Evolutionary conservation across 1,140 invertebrate species (phyloP).

Genomic region (Aphaenogaster ashmeadi): DNA sequence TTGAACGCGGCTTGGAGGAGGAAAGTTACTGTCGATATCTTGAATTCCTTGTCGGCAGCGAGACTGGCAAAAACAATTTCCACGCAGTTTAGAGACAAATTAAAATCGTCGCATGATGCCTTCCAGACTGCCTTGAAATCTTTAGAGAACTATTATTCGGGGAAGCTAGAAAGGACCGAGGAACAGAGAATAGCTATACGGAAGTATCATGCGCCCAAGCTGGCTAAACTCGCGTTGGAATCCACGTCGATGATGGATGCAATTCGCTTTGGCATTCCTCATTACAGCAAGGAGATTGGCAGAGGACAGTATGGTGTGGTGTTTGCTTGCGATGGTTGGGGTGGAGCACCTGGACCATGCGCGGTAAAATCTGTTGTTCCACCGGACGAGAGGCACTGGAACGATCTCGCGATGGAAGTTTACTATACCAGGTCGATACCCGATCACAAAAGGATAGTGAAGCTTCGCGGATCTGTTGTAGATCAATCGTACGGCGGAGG

Average conservation of each 20-base stretch:
- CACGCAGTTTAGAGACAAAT: slow-evolving; percentile 90
- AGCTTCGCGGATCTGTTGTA: slow-evolving; percentile 94
- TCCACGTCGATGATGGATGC: slow-evolving; percentile 94
- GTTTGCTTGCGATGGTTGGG: slow-evolving; percentile 94
- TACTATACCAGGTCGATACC: slow-evolving; percentile 95
- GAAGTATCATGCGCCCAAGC: slow-evolving; percentile 93
- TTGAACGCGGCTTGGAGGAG: slow-evolving; percentile 92
- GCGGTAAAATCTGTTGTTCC: slow-evolving; percentile 97
- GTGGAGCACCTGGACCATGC: slow-evolving; percentile 90
- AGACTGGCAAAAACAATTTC: slow-evolving; percentile 93
- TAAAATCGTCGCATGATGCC: slow-evolving; percentile 90
- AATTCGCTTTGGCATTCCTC: slow-evolving; percentile 93
- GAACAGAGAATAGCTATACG: slow-evolving; percentile 92
- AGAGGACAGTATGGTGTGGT: slow-evolving; percentile 98
- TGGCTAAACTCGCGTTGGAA: slow-evolving; percentile 95
- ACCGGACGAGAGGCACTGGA: slow-evolving; percentile 96
- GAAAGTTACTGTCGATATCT: slow-evolving; percentile 91
- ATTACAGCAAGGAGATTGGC: slow-evolving; percentile 94
- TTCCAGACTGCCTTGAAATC: slow-evolving; percentile 91
- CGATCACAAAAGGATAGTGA: slow-evolving; percentile 94
- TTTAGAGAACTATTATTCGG: slow-evolving; percentile 91
- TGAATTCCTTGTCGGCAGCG: slow-evolving; percentile 91
- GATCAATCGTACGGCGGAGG: slow-evolving; percentile 91
- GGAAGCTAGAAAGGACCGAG: slow-evolving; percentile 93
- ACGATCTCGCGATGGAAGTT: slow-evolving; percentile 97